Percentiles rank a stretch among this genome's conserved stretches.
phyloP scores from a whole-genome alignment of 2,113 vertebrate species.

The Furnarius figulus region DNA sequence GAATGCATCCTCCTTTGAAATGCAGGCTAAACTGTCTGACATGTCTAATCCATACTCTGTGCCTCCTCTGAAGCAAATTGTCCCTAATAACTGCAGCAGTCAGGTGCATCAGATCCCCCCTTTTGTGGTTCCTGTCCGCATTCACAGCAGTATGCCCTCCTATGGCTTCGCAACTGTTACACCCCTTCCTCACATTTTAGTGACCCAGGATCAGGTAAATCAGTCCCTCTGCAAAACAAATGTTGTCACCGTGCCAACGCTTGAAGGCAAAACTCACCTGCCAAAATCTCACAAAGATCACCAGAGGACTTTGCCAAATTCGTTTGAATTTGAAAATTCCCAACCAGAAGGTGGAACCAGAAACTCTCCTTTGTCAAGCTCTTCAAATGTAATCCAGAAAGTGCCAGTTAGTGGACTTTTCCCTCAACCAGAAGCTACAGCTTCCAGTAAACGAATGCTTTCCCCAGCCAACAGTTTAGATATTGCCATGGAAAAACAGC shows the following conservation, averaged over 20 bases:
- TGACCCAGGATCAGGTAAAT: conserved; percentile 88
- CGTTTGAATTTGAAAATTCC: conserved; percentile 53
- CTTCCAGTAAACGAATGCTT: conserved; percentile 96
- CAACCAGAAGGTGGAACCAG: conserved; percentile 66
- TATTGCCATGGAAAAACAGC: conserved; percentile 99
- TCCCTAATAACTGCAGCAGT: conserved; percentile 30
- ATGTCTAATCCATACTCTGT: conserved; percentile 73
- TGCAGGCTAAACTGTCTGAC: conserved; percentile 70
- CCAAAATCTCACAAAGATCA: conserved; percentile 75
- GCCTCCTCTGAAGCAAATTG: conserved; percentile 67
- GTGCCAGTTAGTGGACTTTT: conserved; percentile 84
- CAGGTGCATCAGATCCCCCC: conserved; percentile 69
- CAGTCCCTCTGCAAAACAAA: conserved; percentile 75
- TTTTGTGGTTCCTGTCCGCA: conserved; percentile 75
- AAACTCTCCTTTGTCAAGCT: conserved; percentile 67
- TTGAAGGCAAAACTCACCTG: conserved; percentile 70
- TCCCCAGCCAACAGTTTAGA: conserved; percentile 98
- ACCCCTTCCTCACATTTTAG: conserved; percentile 89
- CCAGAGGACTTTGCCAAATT: conserved; percentile 65
- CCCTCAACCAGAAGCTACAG: conserved; percentile 89
- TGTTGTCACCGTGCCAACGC: conserved; percentile 48
- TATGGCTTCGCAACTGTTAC: conserved; percentile 77
- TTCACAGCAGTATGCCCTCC: conserved; percentile 74
- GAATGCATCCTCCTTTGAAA: conserved; percentile 12
- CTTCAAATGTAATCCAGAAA: conserved; percentile 80